Evolutionary conservation across 2,888 invertebrate genomes (phyloP).

Genomic region (Drosophila atripex): DNA sequence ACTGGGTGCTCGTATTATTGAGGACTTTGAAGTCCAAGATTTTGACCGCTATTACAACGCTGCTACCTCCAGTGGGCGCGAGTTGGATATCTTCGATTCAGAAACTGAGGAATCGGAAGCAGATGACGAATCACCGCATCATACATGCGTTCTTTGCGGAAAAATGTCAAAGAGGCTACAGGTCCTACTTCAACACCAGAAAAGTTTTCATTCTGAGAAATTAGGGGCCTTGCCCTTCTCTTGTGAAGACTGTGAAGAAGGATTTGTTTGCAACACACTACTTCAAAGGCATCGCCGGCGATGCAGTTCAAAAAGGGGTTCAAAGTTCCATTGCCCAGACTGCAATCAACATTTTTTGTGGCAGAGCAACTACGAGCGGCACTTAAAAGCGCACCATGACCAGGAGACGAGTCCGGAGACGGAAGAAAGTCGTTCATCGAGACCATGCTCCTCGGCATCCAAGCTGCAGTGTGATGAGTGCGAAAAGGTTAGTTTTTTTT

Average conservation of each 20-base stretch:
- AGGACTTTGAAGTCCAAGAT: slow-evolving; percentile 63
- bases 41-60: slow-evolving; percentile 79
- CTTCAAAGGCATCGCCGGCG: slow-evolving; percentile 85
- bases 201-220: slow-evolving; percentile 73
- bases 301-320: slow-evolving; percentile 74
- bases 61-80: slow-evolving; percentile 76
- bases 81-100: slow-evolving; percentile 81
- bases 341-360: slow-evolving; percentile 80
- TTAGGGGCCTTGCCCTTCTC: slow-evolving; percentile 81
- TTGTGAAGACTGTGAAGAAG: slow-evolving; percentile 85
- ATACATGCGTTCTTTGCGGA: slow-evolving; percentile 76
- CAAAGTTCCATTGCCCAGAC: slow-evolving; percentile 66
- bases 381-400: slow-evolving; percentile 55
- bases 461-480: slow-evolving; percentile 87
- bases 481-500: slow-evolving; percentile 83
- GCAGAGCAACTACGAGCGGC: slow-evolving; percentile 76
- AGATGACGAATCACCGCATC: slow-evolving; percentile 15
- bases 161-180: slow-evolving; percentile 55
- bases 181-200: slow-evolving; percentile 74
- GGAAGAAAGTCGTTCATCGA: slow-evolving; percentile 54
- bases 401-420: background rate
- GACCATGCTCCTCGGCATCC: slow-evolving; percentile 63
- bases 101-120: slow-evolving; percentile 9
- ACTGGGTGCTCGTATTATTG: slow-evolving; percentile 53
- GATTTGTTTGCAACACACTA: slow-evolving; percentile 85